Conservation (phyloP, 2,888 invertebrate species). For the Epirrhoe tristata region DNA sequence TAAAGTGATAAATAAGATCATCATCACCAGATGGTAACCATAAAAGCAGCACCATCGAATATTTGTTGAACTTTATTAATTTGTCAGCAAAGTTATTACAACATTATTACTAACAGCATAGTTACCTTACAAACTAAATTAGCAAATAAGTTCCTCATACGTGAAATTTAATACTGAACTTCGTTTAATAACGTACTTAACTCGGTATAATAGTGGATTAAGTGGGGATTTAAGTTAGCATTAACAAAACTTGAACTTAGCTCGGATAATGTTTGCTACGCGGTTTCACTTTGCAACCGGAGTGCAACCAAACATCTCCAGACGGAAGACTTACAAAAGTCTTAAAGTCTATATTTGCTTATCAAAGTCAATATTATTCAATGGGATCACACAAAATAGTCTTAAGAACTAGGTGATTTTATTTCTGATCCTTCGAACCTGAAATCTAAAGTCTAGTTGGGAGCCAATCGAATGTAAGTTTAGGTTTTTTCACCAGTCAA, state of each 20-base stretch:
- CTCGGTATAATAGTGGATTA: slow-evolving; percentile 46
- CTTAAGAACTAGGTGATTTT: too few relatives aligned
- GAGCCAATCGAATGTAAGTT: too few relatives aligned
- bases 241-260: slow-evolving; percentile 38
- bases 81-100: not conserved
- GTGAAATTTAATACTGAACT: slow-evolving; percentile 44
- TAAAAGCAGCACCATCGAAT: too few relatives aligned
- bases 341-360: not conserved
- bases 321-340: not conserved
- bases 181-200: slow-evolving; percentile 45
- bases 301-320: slow-evolving; percentile 10
- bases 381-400: too few relatives aligned
- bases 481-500: not conserved
- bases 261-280: slow-evolving; percentile 35
- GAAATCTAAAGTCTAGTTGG: too few relatives aligned
- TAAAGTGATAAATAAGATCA: too few relatives aligned
- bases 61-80: not conserved
- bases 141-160: slow-evolving; percentile 25
- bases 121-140: slow-evolving; percentile 18
- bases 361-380: too few relatives aligned
- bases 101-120: not conserved
- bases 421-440: too few relatives aligned
- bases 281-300: slow-evolving; percentile 31
- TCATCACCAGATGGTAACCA: too few relatives aligned
- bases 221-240: slow-evolving; percentile 41